phyloP scores from a whole-genome alignment of 2,888 invertebrate species.

The Zeuzera pyrina region DNA sequence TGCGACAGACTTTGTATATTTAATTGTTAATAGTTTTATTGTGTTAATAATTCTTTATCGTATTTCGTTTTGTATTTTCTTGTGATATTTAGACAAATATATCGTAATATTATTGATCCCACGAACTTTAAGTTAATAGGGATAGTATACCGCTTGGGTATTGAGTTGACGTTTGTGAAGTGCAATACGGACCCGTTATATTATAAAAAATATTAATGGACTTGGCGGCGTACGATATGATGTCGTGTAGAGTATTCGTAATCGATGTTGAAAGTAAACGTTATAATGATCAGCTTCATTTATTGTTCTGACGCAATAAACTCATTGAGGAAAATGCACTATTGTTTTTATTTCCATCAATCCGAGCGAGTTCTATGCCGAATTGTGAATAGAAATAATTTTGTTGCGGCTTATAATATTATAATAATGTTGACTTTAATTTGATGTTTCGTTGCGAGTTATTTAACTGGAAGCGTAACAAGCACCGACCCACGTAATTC shows the following conservation, averaged over 20 bases:
- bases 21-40: constrained; percentile 71
- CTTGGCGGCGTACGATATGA: constrained; percentile 45
- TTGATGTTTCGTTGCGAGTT: constrained; percentile 24
- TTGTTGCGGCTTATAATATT: constrained; percentile 29
- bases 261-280: constrained; percentile 74
- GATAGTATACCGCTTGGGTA: constrained; percentile 52
- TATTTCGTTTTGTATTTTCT: constrained; percentile 73
- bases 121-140: constrained; percentile 69
- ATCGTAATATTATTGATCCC: constrained; percentile 65
- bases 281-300: constrained; percentile 71
- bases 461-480: constrained; percentile 31
- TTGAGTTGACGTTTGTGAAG: constrained; percentile 53
- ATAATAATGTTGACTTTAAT: constrained; percentile 23
- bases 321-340: constrained; percentile 61
- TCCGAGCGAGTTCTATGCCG: constrained; percentile 30
- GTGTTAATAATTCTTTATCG: constrained; percentile 69
- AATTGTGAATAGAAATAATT: constrained; percentile 32
- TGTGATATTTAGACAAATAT: constrained; percentile 73
- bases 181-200: constrained; percentile 58
- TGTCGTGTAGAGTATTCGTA: constrained; percentile 68
- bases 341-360: constrained; percentile 54
- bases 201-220: constrained; percentile 64
- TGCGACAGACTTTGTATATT: constrained; percentile 58
- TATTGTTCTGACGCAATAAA: constrained; percentile 73
- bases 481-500: constrained; percentile 12